These are phyloP conservation scores for Staurois parvus DNA, from an alignment of 2,797 vertebrate genomes.

Conservation along the genomic window DNA sequence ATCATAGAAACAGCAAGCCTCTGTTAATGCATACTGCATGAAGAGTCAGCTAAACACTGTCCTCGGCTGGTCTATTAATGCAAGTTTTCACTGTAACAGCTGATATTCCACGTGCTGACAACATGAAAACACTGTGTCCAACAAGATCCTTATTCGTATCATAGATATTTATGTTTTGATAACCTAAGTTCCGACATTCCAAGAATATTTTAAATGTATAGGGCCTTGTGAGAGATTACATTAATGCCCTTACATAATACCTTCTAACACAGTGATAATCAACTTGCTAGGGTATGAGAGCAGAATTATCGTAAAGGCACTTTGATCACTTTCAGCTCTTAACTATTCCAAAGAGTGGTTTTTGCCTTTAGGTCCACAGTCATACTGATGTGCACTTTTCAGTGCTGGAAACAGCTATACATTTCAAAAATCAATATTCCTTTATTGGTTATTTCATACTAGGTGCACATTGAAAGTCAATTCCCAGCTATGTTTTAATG, in stretches of 20 bases:
- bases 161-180: neutral
- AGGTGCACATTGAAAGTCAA: neutral
- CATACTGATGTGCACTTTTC: neutral
- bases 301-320: too few species aligned
- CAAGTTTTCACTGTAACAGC: neutral
- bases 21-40: constrained; percentile 1
- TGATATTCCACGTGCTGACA: neutral
- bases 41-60: neutral
- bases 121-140: neutral
- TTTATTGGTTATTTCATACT: neutral
- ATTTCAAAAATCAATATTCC: neutral
- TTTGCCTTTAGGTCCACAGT: too few species aligned
- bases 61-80: neutral
- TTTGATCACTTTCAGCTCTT: neutral
- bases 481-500: neutral
- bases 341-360: too few species aligned
- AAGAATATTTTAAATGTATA: neutral
- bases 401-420: neutral
- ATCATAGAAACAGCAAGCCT: constrained; percentile 10
- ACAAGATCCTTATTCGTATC: neutral
- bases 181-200: neutral
- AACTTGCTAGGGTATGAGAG: too few species aligned
- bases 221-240: neutral
- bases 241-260: neutral
- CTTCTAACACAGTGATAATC: too few species aligned